These are phyloP conservation scores for Cricetomys ansorgei DNA, from an alignment of 2,113 vertebrate genomes.

Conservation along the genomic window DNA sequence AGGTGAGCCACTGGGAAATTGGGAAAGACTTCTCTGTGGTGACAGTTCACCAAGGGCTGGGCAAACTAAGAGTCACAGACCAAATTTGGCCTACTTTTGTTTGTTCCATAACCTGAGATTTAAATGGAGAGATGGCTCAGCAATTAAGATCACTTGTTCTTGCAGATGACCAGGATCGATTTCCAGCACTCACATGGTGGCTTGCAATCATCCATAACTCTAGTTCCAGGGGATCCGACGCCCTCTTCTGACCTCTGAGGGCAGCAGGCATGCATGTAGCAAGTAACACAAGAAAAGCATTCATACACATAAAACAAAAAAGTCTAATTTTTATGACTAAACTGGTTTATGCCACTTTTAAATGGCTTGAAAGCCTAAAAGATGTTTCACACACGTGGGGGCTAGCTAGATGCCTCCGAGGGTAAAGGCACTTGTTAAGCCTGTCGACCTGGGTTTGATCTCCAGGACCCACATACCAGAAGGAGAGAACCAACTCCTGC, in stretches of 20 bases:
- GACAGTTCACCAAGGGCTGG: neutral
- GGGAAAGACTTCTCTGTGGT: constrained; percentile 28
- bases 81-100: neutral
- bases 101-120: neutral
- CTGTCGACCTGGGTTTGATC: neutral
- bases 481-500: neutral
- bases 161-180: neutral
- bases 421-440: neutral
- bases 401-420: neutral
- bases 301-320: neutral
- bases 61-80: neutral
- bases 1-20: neutral
- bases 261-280: neutral
- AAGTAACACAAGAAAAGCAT: neutral
- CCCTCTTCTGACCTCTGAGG: neutral
- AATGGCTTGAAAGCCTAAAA: neutral
- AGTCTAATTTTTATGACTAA: neutral
- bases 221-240: neutral
- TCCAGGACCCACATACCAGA: neutral
- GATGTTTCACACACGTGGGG: neutral
- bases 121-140: neutral
- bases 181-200: neutral
- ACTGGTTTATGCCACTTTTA: constrained; percentile 20
- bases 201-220: neutral
- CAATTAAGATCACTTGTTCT: neutral